A percentile compares a stretch with the other conserved stretches of the same genome.
phyloP scores from a whole-genome alignment of 2,797 vertebrate genomes.

The Falco naumanni region DNA sequence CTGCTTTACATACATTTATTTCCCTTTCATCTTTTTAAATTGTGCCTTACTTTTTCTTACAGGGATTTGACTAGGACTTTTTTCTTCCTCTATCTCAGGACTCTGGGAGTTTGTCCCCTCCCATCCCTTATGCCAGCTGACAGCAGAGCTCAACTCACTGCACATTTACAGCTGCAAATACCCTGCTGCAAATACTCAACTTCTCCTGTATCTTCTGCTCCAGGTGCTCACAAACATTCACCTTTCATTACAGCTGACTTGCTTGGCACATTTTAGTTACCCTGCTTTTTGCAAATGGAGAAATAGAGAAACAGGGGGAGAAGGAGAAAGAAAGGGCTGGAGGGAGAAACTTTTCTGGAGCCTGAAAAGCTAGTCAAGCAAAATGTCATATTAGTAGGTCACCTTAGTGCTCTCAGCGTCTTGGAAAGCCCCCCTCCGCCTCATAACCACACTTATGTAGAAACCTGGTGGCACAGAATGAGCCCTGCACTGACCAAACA shows the following conservation, averaged over 20 bases:
- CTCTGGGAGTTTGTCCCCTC: not conserved
- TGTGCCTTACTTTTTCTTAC: not conserved
- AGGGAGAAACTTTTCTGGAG: not conserved
- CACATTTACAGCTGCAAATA: not conserved
- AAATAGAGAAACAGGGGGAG: not conserved
- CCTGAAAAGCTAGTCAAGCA: not conserved
- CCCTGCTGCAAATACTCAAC: not conserved
- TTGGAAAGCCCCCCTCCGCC: not conserved
- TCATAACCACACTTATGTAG: not conserved
- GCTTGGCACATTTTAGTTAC: not conserved
- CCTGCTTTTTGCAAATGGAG: not conserved
- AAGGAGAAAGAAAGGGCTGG: too few species aligned
- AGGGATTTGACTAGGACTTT: not conserved
- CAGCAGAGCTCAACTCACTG: not conserved
- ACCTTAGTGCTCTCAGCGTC: not conserved
- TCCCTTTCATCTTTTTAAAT: slow-evolving; percentile 58
- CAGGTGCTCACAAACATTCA: not conserved
- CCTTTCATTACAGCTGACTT: not conserved
- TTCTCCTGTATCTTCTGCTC: not conserved
- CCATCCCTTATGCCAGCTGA: not conserved
- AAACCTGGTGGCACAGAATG: not conserved
- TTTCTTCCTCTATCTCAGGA: not conserved
- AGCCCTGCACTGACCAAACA: not conserved
- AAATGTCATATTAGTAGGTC: not conserved
- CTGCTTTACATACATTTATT: slow-evolving; percentile 61